phyloP scores from a whole-genome alignment of 2,797 vertebrate species.

The Perodicticus potto region DNA sequence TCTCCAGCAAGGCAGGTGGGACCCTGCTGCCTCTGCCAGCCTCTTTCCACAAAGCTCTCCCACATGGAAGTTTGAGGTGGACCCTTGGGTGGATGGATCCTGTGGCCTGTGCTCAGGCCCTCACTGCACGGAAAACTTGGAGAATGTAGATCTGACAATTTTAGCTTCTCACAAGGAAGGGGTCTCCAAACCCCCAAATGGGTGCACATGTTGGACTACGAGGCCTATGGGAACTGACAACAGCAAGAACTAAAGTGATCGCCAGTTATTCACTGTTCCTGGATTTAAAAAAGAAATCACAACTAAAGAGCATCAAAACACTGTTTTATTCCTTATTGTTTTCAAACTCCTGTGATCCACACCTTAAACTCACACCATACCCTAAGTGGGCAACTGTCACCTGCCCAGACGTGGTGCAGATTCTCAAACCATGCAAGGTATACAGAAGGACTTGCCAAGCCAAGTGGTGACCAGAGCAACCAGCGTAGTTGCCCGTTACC shows the following conservation, averaged over 20 bases:
- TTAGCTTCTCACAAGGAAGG: background rate
- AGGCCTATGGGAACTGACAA: background rate
- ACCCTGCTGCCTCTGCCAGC: background rate
- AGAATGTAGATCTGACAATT: background rate
- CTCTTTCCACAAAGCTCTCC: background rate
- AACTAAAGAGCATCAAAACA: background rate
- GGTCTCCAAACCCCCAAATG: background rate
- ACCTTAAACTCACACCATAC: background rate
- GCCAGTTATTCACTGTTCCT: background rate
- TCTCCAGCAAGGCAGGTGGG: background rate
- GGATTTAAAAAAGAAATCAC: background rate
- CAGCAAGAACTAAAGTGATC: background rate
- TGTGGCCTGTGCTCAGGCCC: background rate
- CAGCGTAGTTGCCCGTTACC: background rate
- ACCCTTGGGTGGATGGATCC: background rate
- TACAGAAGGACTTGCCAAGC: background rate
- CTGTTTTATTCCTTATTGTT: conserved; percentile 20
- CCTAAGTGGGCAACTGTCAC: background rate
- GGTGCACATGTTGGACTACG: background rate
- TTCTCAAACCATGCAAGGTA: conserved; percentile 16
- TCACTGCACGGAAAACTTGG: background rate
- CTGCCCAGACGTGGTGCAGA: background rate
- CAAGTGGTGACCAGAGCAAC: background rate
- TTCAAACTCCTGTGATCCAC: conserved; percentile 9
- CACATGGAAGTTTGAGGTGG: background rate